Evolutionary conservation across 2,113 vertebrate species (phyloP), one percentile per base, ranked within the genome.

Genomic region (Scomber japonicus): DNA sequence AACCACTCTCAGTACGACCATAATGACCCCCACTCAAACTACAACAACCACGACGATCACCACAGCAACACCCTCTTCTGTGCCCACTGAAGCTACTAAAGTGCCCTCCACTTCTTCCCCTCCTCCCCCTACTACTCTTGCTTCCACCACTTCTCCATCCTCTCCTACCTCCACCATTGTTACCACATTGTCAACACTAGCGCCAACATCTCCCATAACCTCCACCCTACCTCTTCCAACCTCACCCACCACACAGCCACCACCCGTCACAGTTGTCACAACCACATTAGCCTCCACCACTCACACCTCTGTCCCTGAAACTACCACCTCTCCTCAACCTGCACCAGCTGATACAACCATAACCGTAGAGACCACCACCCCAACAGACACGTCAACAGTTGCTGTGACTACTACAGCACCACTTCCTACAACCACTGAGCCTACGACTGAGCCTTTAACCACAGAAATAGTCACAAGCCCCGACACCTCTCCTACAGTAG

Each of bases 391-490:
- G 17, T 78, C 74, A 19, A 80, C 89, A 27, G 57, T 67, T 13
- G 51, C 56, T 21, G 67, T 50, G 35, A 81, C 89, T 54, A 91
- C 91, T 10, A 71, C 83, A 5, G 45, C 54, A 14, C 30, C 51
- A 1, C 27, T 40, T 16, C 46, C 85, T n/a, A 86, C 85, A 62
- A 91, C 87, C n/a, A 54, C 35, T 0, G 86, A 91, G 73, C 35
- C 67, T 40, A 87, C 86, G 5, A 77, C 81, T 55, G 88, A 91
- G 82, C 57, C 44, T 0, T 14, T 53, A 10, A 87, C 90, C 17
- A 91, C 85, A 9, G 82, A 90, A 81, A 69, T 65, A 24, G 50
- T 75, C 60, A 84, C 88, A 48, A 88, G 89, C 44, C 83, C 91
- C 0, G 75, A 78, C 24, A 81, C 85, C n/a, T 78, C 87, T 51